phyloP scores from a whole-genome alignment of 1,140 invertebrate species.

The Colletes gigas region DNA sequence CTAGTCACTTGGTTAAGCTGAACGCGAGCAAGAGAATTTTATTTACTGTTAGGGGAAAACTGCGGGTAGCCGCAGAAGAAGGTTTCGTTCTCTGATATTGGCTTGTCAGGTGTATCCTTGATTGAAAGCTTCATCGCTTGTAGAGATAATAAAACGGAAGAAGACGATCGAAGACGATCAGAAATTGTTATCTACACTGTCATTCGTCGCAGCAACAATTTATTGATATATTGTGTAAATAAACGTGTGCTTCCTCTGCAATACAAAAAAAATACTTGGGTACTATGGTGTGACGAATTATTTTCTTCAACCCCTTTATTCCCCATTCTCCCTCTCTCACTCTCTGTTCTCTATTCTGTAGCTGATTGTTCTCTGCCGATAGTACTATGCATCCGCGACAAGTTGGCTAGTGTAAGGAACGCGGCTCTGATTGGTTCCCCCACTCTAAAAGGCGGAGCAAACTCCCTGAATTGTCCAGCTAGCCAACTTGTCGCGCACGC shows the following conservation, averaged over 20 bases:
- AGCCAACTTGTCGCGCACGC: too few relatives aligned
- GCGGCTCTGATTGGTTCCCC: too few relatives aligned
- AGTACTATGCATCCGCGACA: background rate
- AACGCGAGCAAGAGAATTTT: slow-evolving; percentile 13
- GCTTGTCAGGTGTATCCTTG: background rate
- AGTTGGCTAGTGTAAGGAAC: too few relatives aligned
- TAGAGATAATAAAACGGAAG: background rate
- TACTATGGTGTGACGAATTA: slow-evolving; percentile 68
- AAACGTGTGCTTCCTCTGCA: slow-evolving; percentile 78
- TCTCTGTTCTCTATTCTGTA: slow-evolving; percentile 24
- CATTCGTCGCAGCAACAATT: slow-evolving; percentile 57
- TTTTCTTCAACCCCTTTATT: slow-evolving; percentile 41
- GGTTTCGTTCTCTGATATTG: background rate
- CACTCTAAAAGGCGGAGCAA: too few relatives aligned
- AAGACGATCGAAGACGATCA: background rate
- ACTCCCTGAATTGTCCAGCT: too few relatives aligned
- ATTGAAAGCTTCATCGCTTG: slow-evolving; percentile 16
- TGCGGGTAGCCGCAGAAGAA: too few relatives aligned
- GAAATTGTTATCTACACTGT: slow-evolving; percentile 37
- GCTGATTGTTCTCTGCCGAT: slow-evolving; percentile 31
- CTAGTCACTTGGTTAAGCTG: slow-evolving; percentile 25
- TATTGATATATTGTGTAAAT: slow-evolving; percentile 77
- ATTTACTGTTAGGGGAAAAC: slow-evolving; percentile 5
- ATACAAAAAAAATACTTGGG: slow-evolving; percentile 68
- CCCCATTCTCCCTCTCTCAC: slow-evolving; percentile 20